Evolutionary conservation across 2,113 vertebrate genomes (phyloP).

Genomic region (Urocynchramus pylzowi): DNA sequence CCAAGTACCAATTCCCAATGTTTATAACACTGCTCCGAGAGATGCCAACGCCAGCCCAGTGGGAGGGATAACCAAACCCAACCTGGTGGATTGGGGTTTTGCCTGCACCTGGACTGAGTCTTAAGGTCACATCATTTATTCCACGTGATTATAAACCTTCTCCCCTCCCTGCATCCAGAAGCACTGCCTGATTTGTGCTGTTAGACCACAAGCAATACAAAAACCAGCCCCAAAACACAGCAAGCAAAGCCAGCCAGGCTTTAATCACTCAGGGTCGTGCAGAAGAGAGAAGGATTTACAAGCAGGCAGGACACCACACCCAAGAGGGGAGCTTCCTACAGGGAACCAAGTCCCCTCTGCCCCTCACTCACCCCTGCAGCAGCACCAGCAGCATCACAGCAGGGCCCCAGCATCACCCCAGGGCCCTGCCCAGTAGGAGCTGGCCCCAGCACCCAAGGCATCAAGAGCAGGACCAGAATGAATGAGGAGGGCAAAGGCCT

Average conservation of each 20-base stretch:
- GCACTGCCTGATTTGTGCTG: not conserved
- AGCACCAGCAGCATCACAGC: not conserved
- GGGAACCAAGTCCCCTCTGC: fast-evolving
- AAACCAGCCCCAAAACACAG: not conserved
- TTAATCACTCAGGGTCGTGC: fast-evolving
- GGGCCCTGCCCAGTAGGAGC: not conserved
- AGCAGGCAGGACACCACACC: not conserved
- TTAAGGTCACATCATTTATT: not conserved
- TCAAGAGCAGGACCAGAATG: not conserved
- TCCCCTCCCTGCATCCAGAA: not conserved
- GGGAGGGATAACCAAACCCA: not conserved
- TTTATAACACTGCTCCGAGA: not conserved
- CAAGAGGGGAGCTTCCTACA: not conserved
- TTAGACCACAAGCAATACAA: not conserved
- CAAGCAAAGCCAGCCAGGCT: not conserved
- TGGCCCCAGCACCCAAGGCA: not conserved
- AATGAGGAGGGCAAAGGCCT: not conserved
- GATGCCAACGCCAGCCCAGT: not conserved
- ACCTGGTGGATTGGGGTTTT: not conserved
- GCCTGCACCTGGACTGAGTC: not conserved
- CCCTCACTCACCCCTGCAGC: not conserved
- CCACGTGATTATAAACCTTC: fast-evolving
- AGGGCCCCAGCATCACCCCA: not conserved
- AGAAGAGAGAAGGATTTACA: not conserved
- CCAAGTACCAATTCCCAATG: too few relatives aligned